Evolutionary conservation across 1,140 invertebrate genomes (phyloP).

Genomic region (Pygmarrhopalites habei): DNA sequence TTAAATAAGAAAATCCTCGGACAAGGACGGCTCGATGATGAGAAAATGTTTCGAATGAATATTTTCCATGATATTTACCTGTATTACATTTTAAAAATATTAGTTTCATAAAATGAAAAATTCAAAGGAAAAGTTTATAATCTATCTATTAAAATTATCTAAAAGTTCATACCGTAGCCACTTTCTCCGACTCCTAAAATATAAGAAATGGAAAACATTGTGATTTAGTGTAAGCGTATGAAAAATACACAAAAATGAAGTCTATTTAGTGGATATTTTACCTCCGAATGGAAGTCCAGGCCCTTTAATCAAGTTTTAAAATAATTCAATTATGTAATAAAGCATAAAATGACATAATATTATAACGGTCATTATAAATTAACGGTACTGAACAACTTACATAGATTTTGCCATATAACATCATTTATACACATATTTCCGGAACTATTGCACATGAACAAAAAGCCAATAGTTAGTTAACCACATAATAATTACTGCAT

Average conservation of each 20-base stretch:
- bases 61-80: conserved; percentile 86
- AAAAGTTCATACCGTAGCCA: too few relatives aligned
- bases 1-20: conserved; percentile 17
- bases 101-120: too few relatives aligned
- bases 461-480: too few relatives aligned
- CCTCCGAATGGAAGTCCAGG: conserved; percentile 11
- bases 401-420: conserved; percentile 24
- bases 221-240: too few relatives aligned
- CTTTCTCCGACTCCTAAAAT: too few relatives aligned
- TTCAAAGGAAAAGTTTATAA: too few relatives aligned
- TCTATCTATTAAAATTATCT: too few relatives aligned
- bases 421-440: conserved; percentile 34
- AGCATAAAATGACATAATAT: not conserved
- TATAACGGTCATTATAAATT: not conserved
- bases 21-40: conserved; percentile 48
- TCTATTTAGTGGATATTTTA: too few relatives aligned
- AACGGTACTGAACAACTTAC: conserved; percentile 14
- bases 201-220: too few relatives aligned
- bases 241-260: too few relatives aligned
- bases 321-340: not conserved
- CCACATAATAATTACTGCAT: too few relatives aligned
- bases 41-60: conserved; percentile 83
- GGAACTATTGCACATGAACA: too few relatives aligned
- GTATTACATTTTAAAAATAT: conserved; percentile 54
- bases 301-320: conserved; percentile 5